Evolutionary conservation across 2,113 vertebrate species (phyloP).

Genomic region (Caretta caretta): DNA sequence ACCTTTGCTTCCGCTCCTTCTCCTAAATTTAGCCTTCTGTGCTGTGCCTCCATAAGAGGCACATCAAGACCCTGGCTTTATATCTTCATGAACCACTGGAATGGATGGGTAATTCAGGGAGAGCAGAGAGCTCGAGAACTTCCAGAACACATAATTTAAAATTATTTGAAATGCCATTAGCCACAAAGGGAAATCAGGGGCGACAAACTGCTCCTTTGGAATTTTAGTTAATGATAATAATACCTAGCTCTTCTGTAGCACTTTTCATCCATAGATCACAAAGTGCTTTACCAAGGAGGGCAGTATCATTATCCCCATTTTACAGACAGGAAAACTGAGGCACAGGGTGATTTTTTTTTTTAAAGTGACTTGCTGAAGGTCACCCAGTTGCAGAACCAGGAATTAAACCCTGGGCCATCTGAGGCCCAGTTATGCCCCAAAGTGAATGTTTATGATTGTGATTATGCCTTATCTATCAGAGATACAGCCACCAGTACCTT

Average conservation of each 20-base stretch:
- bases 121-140: not conserved
- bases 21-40: not conserved
- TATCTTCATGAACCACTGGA: not conserved
- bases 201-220: not conserved
- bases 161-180: not conserved
- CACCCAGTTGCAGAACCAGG: not conserved
- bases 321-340: not conserved
- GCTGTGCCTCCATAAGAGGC: not conserved
- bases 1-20: not conserved
- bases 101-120: rapidly evolving
- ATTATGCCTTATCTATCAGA: not conserved
- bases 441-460: not conserved
- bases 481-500: not conserved
- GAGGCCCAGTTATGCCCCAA: not conserved
- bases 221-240: not conserved
- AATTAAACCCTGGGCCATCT: not conserved
- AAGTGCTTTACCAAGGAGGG: not conserved
- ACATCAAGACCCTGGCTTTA: not conserved
- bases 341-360: not conserved
- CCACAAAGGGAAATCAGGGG: rapidly evolving
- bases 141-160: not conserved
- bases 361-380: not conserved
- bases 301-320: not conserved
- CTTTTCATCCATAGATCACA: not conserved
- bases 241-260: not conserved